Base-by-base conservation (phyloP, 2,113 vertebrate genomes). In the Pungitius pungitius region DNA sequence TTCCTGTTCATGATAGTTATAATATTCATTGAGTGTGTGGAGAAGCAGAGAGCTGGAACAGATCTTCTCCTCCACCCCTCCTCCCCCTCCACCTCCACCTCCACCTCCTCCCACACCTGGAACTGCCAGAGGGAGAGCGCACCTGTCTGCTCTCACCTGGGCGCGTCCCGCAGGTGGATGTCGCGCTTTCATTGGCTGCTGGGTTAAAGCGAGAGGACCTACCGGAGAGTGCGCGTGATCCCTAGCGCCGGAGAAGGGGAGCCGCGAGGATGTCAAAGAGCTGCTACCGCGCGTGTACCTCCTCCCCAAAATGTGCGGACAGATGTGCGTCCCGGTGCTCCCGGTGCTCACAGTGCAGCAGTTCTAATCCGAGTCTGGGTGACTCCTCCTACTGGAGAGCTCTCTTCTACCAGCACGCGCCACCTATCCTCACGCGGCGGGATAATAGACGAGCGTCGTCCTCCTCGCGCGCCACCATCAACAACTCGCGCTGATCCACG, bases 381-480 rank as follows among this genome's bases (percentile, higher is more conserved):
- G 33, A 35, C 33, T 35, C 33, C 33, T 35, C 33, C 33, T 35
- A 6, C 33, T 35, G 33, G 33, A 35, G 5, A 6, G 33, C 33
- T 35, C 30, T 35, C 33, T 94, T 93, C 93, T 84, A 92, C 94
- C 77, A 45, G 6, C 95, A 95, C 95, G 93, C 97, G 96, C 96
- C 96, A 96, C 96, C 96, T 96, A 96, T 96, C 96, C 96, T 95
- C 95, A 93, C 93, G 93, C 92, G 92, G 93, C 95, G 96, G 96
- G 95, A 98, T 96, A 96, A 95, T 95, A 94, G 94, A 94, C 94
- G 93, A 94, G 93, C 91, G 92, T 92, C 94, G 55, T 18, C 42
- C 71, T 40, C 22, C 45, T 58, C 60, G 12, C 5, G 26, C 10
- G 18, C 56, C 49, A n/a, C n/a, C n/a, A n/a, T n/a, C 9, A 24